A percentile compares a stretch with the other conserved stretches of the same genome.
Evolutionary conservation across 2,797 vertebrate genomes (phyloP).

Genomic region (Peromyscus eremicus): DNA sequence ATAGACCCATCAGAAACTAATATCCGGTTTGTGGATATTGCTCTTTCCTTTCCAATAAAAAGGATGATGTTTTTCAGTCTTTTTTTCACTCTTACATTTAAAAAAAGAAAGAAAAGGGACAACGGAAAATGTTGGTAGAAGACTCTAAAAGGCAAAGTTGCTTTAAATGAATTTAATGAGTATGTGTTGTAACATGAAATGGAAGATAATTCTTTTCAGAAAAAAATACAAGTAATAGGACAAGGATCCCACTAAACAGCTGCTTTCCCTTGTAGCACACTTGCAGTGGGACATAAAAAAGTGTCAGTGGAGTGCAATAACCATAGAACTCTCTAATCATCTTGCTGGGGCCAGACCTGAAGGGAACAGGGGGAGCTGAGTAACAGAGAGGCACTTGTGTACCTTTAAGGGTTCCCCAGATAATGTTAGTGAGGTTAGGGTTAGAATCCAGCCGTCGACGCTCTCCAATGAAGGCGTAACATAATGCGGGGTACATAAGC

Average conservation of each 20-base stretch:
- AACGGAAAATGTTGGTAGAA: constrained; percentile 64
- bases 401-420: not conserved
- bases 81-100: constrained; percentile 26
- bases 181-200: not conserved
- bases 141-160: constrained; percentile 59
- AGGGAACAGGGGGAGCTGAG: not conserved
- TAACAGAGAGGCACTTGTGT: not conserved
- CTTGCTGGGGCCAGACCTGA: not conserved
- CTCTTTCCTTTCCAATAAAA: constrained; percentile 70
- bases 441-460: constrained; percentile 19
- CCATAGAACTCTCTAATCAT: not conserved
- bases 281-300: not conserved
- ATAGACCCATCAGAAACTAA: constrained; percentile 65
- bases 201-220: constrained; percentile 13
- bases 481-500: not conserved
- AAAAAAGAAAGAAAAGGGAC: not conserved
- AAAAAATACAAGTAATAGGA: not conserved
- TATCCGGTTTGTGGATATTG: constrained; percentile 41
- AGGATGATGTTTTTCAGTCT: not conserved
- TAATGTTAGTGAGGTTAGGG: not conserved
- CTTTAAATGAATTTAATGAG: constrained; percentile 52
- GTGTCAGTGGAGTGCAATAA: not conserved
- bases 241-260: not conserved
- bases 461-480: not conserved
- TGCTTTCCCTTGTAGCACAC: not conserved